Evolutionary conservation across 1,140 invertebrate species (phyloP).

Genomic region (Musca domestica): DNA sequence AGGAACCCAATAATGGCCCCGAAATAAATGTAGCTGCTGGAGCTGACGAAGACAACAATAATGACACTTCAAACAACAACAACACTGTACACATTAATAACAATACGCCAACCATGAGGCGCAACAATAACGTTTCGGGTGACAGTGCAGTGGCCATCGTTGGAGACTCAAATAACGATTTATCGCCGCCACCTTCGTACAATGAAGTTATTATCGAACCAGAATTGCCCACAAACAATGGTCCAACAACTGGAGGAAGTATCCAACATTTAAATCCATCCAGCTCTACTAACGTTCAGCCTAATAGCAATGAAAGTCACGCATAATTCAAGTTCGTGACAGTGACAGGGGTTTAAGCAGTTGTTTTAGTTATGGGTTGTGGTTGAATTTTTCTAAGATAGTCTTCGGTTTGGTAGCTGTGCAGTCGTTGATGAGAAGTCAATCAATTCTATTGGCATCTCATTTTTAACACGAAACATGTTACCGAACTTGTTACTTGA

Average conservation of each 20-base stretch:
- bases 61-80: constrained; percentile 49
- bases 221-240: not conserved
- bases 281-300: not conserved
- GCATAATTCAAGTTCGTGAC: constrained; percentile 31
- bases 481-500: no score
- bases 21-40: constrained; percentile 32
- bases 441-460: no score
- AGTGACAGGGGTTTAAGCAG: not conserved
- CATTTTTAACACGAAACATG: no score
- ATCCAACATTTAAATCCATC: not conserved
- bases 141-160: not conserved
- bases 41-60: constrained; percentile 42
- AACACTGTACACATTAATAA: constrained; percentile 50
- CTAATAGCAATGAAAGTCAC: constrained; percentile 39
- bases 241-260: not conserved
- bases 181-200: constrained; percentile 42
- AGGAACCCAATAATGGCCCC: constrained; percentile 12
- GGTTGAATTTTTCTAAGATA: no score
- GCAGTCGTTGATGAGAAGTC: no score
- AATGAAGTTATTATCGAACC: constrained; percentile 31
- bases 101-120: constrained; percentile 49
- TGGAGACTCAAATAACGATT: constrained; percentile 29
- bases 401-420: no score
- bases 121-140: constrained; percentile 34
- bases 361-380: constrained; percentile 2